Base-by-base conservation (phyloP, 2,113 vertebrate genomes). In the Monopterus albus region DNA sequence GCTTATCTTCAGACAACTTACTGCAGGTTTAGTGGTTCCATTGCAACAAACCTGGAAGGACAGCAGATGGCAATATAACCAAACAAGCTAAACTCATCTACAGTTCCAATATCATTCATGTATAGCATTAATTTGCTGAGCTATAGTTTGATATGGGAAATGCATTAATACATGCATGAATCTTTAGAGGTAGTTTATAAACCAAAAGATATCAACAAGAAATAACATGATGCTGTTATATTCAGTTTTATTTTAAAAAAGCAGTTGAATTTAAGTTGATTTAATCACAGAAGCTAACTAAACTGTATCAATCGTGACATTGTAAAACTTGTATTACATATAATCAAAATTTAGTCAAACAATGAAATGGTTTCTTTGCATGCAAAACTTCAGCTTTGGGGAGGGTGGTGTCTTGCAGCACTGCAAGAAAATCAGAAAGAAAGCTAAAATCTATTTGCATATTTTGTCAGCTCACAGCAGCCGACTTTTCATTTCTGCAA, bases 401-500 rank as follows among this genome's bases (percentile, higher is more conserved):
- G 52, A 11, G 23, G 29, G 23, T 68, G 45, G 38, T 58, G 46
- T 75, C 55, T 53, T 35, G 51, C 60, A 18, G 72, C 58, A 81
- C 50, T 45, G 31, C 62, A 17, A 29, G 33, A 73, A 78, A 66
- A 75, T 61, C 7, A 81, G 82, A 90, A 88, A 82, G 75, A 74
- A 75, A 89, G 91, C 89, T 87, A 77, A 94, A 88, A 92, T 91
- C 92, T 93, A 90, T 94, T 96, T 96, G 95, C 95, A 96, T 96
- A 96, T 96, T 95, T 95, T 93, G 93, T 94, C 93, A 94, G 90
- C 91, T 93, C 92, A 94, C 92, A 94, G 46, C 88, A 92, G 93
- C 93, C 91, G 90, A 93, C 91, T 89, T 95, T 93, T 93, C 95
- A 91, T 94, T 93, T 94, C 94, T 94, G 92, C 92, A 93, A 93